Base-by-base conservation (phyloP, 2,888 invertebrate genomes). In the Andrena bicolor region DNA sequence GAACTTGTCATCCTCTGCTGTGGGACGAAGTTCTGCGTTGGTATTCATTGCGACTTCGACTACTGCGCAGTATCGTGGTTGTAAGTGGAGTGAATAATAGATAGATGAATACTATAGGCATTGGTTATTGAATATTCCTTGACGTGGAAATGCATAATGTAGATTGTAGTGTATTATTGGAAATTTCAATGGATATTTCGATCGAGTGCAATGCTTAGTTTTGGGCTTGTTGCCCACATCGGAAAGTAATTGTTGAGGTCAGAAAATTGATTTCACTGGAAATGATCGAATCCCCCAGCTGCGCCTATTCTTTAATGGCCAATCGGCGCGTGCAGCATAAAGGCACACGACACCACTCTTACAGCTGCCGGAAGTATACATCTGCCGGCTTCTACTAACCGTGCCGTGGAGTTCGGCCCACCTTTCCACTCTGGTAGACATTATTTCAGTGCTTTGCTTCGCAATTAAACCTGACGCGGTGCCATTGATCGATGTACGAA, bases 331-430 rank as follows among this genome's bases (percentile, higher is more conserved):
- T 92, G 92, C 91, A 91, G 85, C 86, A 87, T 88, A 89, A 87
- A 89, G 89, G 88, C 90, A 88, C 90, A 90, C 91, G 92, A 91
- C 90, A 89, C 90, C 83, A 74, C 89, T 88, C 87, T 89, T 75
- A 86, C 93, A 93, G 92, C 93, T 93, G 93, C 92, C 93, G 93
- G 93, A 93, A 93, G 92, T 92, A 88, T 85, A 91, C 93, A 93
- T 92, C 93, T 92, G 92, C 91, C 91, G 84, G 88, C 81, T 86
- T 82, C 86, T 90, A 90, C 88, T 89, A 90, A 87, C 89, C 89
- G 85, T 86, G 79, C 86, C 83, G 76, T 82, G 84, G 78, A 85
- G 88, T 85, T 87, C 71, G 88, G 78, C 82, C 83, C 79, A 70
- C 76, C 70, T 69, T 73, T 61, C 41, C 61, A 26, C 58, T 32